Evolutionary conservation across 2,113 vertebrate species (phyloP), one percentile per base, ranked within the genome.

Genomic region (Dryoscopus gambensis): DNA sequence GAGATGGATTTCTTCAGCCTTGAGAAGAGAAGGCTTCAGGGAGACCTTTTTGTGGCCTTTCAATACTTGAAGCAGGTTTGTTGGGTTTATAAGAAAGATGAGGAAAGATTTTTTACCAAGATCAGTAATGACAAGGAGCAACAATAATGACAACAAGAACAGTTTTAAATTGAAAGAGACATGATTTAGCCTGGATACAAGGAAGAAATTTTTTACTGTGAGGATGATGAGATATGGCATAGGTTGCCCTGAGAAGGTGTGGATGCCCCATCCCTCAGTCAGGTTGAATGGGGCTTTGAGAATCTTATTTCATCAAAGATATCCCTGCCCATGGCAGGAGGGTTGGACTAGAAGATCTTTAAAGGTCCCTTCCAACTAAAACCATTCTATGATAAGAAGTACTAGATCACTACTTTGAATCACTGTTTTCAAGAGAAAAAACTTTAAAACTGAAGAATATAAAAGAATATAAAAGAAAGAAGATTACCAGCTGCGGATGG

Each of bases 311-410:
- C 50, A 56, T 28, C n/a, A 23, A 63, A 35, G 40, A 49, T 22
- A 21, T 1, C 9, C 23, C n/a, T 53, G n/a, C 4, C 17, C 21
- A 30, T 4, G 5, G 33, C 49, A 83, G 31, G 10, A 4, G 2
- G 1, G 3, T 20, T 57, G 59, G 24, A 75, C 18, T 33, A 70
- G 13, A 53, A 28, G 30, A 65, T n/a, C 33, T 56, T 65, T 65
- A 47, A 64, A 70, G 11, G 10, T 22, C 7, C 5, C 10, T 71
- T 71, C 35, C 35, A 84, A n/a, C 23, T 39, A 31, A 77, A 85
- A 77, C 3, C 11, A 64, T 44, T 83, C 30, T 67, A 35, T 49
- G 18, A 30, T 33, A 85, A 50, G 37, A 40, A 63, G 8, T 33
- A 31, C 18, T 78, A 60, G 7, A 70, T 55, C 17, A 64, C 16